Evolutionary conservation across 1,140 invertebrate genomes (phyloP).

Genomic region (Drosophila miranda): DNA sequence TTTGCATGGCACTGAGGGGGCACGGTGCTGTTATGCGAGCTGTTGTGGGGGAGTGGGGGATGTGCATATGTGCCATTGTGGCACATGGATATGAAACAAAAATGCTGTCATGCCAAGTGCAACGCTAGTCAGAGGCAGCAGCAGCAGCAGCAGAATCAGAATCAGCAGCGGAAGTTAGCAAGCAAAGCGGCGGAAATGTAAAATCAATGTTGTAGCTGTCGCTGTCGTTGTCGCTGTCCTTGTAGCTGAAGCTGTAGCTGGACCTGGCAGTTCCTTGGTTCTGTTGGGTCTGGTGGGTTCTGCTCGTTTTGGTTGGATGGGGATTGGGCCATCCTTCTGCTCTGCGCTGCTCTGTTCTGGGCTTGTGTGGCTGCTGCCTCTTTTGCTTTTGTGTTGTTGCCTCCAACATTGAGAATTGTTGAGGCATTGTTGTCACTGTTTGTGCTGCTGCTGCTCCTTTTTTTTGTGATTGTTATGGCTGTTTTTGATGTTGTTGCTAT

Average conservation of each 20-base stretch:
- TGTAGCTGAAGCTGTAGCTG: constrained; percentile 58
- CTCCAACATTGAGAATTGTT: constrained; percentile 46
- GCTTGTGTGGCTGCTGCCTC: no score
- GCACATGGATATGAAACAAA: constrained; percentile 42
- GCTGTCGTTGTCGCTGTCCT: constrained; percentile 53
- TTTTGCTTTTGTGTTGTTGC: constrained; percentile 16
- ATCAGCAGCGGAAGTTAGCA: constrained; percentile 53
- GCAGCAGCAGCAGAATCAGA: constrained; percentile 12
- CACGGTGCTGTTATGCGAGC: constrained; percentile 13
- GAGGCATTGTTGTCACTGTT: constrained; percentile 73
- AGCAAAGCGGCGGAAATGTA: constrained; percentile 76
- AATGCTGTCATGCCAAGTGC: constrained; percentile 47
- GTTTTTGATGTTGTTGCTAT: constrained; percentile 20
- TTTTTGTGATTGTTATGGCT: constrained; percentile 47
- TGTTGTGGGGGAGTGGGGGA: constrained; percentile 24
- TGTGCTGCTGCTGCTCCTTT: constrained; percentile 31
- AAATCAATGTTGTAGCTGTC: constrained; percentile 71
- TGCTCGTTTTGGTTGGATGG: constrained; percentile 6
- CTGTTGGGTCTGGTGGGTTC: constrained; percentile 3
- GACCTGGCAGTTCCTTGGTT: constrained; percentile 41
- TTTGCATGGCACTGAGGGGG: not conserved
- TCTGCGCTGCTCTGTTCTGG: not conserved
- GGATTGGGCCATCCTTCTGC: not conserved
- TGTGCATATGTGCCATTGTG: constrained; percentile 33
- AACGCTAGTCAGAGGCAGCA: constrained; percentile 2